These are phyloP conservation scores for Melangyna quadrimaculata DNA, from an alignment of 2,888 invertebrate genomes.

Conservation along the genomic window DNA sequence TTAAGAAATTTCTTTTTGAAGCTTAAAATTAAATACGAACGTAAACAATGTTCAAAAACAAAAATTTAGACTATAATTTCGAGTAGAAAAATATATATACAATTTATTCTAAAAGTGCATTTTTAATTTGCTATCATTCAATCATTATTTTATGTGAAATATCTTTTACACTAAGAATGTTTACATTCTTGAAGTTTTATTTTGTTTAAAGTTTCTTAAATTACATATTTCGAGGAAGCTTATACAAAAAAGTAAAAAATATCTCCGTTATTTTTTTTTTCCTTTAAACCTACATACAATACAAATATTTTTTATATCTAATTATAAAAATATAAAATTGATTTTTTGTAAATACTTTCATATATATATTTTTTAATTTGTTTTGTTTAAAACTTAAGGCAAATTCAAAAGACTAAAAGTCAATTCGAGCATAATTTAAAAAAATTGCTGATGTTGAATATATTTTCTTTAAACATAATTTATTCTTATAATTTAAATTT, in stretches of 20 bases:
- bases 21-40: not conserved
- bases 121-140: not conserved
- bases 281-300: not conserved
- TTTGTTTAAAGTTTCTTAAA: not conserved
- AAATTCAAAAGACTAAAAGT: slow-evolving; percentile 47
- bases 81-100: not conserved
- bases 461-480: slow-evolving; percentile 15
- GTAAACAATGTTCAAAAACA: not conserved
- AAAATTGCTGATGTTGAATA: not conserved
- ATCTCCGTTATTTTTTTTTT: not conserved
- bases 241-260: not conserved
- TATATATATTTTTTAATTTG: not conserved
- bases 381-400: slow-evolving; percentile 53
- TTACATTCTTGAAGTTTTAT: not conserved
- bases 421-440: slow-evolving; percentile 9
- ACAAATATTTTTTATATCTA: not conserved
- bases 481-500: slow-evolving; percentile 29
- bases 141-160: not conserved
- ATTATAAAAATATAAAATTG: slow-evolving; percentile 50
- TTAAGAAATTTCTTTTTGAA: not conserved
- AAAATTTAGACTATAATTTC: not conserved
- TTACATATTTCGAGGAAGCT: not conserved
- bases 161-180: not conserved
- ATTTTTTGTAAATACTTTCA: slow-evolving; percentile 32
- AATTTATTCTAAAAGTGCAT: not conserved